Evolutionary conservation across 2,888 invertebrate species (phyloP).

Genomic region (Drosophila formosana): DNA sequence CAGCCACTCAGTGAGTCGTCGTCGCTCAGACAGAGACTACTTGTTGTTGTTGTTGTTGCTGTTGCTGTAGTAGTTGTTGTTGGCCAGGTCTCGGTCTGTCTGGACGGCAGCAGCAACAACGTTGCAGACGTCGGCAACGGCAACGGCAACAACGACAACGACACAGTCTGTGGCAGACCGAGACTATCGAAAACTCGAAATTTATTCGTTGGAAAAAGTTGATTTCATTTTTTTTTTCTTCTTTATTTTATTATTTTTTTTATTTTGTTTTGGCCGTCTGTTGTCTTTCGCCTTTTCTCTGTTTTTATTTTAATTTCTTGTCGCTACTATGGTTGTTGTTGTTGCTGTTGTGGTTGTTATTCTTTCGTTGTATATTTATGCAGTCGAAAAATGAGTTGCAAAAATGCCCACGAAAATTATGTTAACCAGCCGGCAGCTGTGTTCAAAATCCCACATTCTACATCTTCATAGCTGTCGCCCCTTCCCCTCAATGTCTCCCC

Average conservation of each 20-base stretch:
- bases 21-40: constrained; percentile 55
- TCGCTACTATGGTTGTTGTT: background rate
- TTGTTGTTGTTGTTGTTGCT: constrained; percentile 28
- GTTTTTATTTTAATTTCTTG: constrained; percentile 26
- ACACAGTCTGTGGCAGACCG: constrained; percentile 80
- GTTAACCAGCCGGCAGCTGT: constrained; percentile 79
- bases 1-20: constrained; percentile 61
- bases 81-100: constrained; percentile 70
- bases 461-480: constrained; percentile 23
- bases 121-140: constrained; percentile 42
- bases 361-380: constrained; percentile 49
- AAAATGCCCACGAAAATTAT: constrained; percentile 79
- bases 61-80: constrained; percentile 38
- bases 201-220: constrained; percentile 81
- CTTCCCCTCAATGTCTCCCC: background rate
- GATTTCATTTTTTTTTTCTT: constrained; percentile 59
- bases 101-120: constrained; percentile 61
- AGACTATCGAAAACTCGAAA: constrained; percentile 81
- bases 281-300: constrained; percentile 31
- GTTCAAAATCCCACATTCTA: constrained; percentile 64
- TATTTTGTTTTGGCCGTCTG: constrained; percentile 43
- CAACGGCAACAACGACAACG: constrained; percentile 52
- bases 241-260: constrained; percentile 31
- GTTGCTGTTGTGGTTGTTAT: constrained; percentile 22
- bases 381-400: constrained; percentile 69